phyloP scores from a whole-genome alignment of 37 sponge, comb jelly and placozoan species.

The Axinella damicornis region DNA sequence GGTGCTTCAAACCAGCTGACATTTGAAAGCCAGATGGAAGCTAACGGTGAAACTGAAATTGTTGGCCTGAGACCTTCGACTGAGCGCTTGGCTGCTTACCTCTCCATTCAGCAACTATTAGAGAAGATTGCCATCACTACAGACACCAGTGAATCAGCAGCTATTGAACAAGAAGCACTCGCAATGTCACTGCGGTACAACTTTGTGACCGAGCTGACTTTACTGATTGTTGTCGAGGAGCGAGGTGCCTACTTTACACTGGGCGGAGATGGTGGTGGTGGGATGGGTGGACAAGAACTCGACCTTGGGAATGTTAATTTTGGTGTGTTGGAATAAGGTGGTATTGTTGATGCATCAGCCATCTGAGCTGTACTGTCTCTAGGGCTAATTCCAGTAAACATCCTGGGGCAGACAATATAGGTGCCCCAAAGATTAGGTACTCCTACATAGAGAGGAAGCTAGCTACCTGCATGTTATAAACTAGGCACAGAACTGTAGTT shows the following conservation, averaged over 20 bases:
- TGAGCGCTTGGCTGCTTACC: slow-evolving; percentile 59
- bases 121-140: neutral
- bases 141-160: neutral
- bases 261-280: neutral
- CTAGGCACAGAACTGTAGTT: too few species aligned
- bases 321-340: too few species aligned
- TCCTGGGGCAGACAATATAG: too few species aligned
- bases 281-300: too few species aligned
- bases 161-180: slow-evolving; percentile 33
- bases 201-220: slow-evolving; percentile 85
- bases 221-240: slow-evolving; percentile 77
- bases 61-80: slow-evolving; percentile 26
- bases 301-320: too few species aligned
- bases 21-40: slow-evolving; percentile 24
- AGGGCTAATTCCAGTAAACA: too few species aligned
- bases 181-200: slow-evolving; percentile 57
- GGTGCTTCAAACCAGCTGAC: slow-evolving; percentile 1
- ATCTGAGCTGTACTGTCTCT: too few species aligned
- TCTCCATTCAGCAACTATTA: slow-evolving; percentile 36
- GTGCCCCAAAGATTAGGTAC: too few species aligned
- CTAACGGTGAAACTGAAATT: slow-evolving; percentile 1
- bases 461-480: too few species aligned
- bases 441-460: too few species aligned
- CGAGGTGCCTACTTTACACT: neutral
- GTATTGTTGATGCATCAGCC: too few species aligned